Percentiles rank a stretch among this genome's conserved stretches.
Conservation (phyloP, 2,797 vertebrate species). For the Sebastes kiyomatsui region DNA sequence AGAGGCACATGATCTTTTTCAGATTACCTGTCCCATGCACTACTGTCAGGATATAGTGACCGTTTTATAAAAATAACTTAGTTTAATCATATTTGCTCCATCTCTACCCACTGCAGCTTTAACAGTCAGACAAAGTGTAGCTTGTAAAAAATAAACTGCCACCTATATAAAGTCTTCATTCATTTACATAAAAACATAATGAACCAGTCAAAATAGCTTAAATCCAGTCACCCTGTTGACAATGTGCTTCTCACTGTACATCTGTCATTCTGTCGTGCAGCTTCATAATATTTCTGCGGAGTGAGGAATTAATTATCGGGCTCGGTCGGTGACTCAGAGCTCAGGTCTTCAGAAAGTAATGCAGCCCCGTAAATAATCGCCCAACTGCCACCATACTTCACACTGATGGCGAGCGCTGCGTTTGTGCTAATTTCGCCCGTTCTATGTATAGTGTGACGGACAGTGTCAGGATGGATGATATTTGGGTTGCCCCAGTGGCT, state of each 20-base stretch:
- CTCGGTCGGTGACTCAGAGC: constrained; percentile 72
- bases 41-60: too few species aligned
- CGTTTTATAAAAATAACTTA: too few species aligned
- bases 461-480: constrained; percentile 66
- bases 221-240: constrained; percentile 56
- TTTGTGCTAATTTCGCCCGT: constrained; percentile 74
- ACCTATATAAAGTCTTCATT: neutral
- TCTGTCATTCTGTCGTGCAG: constrained; percentile 64
- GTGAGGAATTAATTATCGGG: constrained; percentile 74
- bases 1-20: too few species aligned
- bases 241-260: constrained; percentile 60
- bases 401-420: constrained; percentile 55
- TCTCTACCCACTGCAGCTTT: too few species aligned
- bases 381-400: constrained; percentile 73
- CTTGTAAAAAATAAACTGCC: neutral
- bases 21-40: too few species aligned
- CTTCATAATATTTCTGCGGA: constrained; percentile 73
- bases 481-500: constrained; percentile 68
- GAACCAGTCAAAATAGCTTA: constrained; percentile 41
- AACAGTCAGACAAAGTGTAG: constrained; percentile 4
- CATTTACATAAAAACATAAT: neutral
- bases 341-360: constrained; percentile 74
- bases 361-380: constrained; percentile 71
- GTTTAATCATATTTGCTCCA: too few species aligned
- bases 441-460: constrained; percentile 73